Percentiles rank a stretch among this genome's conserved stretches.
These are phyloP conservation scores for Clunio marinus DNA, from an alignment of 2,888 invertebrate genomes.

Conservation along the genomic window DNA sequence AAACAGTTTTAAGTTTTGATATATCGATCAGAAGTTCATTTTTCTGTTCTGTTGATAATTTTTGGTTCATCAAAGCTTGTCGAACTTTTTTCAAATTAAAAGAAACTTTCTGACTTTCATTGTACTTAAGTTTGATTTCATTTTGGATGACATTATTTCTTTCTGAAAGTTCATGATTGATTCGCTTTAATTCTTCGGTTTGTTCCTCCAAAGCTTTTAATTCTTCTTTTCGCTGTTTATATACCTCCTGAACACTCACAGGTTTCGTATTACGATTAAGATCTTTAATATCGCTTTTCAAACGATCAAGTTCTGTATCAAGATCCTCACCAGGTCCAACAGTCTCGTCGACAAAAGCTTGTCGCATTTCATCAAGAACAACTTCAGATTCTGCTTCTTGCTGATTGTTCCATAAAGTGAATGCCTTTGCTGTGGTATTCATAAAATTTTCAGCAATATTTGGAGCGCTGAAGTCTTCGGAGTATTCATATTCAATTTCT, in stretches of 20 bases:
- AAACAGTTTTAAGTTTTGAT: slow-evolving; percentile 40
- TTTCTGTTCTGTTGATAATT: slow-evolving; percentile 43
- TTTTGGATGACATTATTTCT: neutral
- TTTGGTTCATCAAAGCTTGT: slow-evolving; percentile 40
- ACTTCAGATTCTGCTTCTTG: slow-evolving; percentile 44
- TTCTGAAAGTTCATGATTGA: neutral
- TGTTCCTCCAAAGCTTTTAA: slow-evolving; percentile 27
- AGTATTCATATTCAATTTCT: neutral
- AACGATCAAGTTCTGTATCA: slow-evolving; percentile 42
- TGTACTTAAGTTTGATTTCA: neutral
- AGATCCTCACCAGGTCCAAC: slow-evolving; percentile 41
- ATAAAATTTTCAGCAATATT: slow-evolving; percentile 43
- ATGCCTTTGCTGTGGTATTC: slow-evolving; percentile 44
- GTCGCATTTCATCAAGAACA: too few relatives aligned
- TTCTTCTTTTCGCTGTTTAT: too few relatives aligned
- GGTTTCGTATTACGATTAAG: slow-evolving; percentile 39
- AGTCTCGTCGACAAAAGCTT: too few relatives aligned
- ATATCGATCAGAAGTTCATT: slow-evolving; percentile 43
- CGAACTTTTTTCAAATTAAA: neutral
- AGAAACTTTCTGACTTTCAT: neutral
- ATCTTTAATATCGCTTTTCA: slow-evolving; percentile 41
- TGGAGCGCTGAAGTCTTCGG: slow-evolving; percentile 42
- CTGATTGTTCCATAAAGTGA: slow-evolving; percentile 42
- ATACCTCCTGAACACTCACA: slow-evolving; percentile 39
- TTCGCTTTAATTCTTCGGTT: neutral